Evolutionary conservation across 2,113 vertebrate genomes (phyloP), one percentile per base, ranked within the genome.

Genomic region (Origma solitaria): DNA sequence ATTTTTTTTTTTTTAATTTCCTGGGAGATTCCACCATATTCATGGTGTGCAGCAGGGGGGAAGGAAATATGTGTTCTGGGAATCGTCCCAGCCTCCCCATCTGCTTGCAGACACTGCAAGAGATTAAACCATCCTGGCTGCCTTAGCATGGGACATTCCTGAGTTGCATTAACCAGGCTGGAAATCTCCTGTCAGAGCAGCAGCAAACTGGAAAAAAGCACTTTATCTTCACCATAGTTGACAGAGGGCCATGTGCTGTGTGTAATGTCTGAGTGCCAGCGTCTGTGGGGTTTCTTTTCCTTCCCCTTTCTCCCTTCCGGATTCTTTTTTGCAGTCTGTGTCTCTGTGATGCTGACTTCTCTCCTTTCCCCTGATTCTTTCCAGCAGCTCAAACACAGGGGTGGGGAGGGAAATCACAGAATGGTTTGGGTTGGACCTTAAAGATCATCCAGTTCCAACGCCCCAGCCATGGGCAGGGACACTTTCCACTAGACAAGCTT

Each of bases 121-220:
- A 82, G 66, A 69, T 82, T 73, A 82, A 90, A 76, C 66, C 69
- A 84, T 77, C 86, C 73, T 88, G 77, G 40, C 83, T 50, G 64
- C 76, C 51, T 80, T 69, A 90, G 88, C 47, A 22, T 2, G 17
- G 92, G 90, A 94, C 90, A 66, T 96, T 96, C 90, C 90, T 57
- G 90, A 64, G 71, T 66, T 93, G 79, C 54, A 70, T 86, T 90
- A 92, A 77, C 70, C 88, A 73, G 76, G 60, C 76, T 94, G 92
- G 64, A 95, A 94, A 87, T 64, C 71, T 80, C 44, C 76, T 44
- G 86, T 68, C 40, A 51, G 85, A 87, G 50, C 60, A 31, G 91
- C 27, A 62, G 88, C 83, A 88, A 84, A 78, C 64, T 88, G 88
- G 65, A 37, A 61, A 66, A 91, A 96, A 77, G 10, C 20, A 19